phyloP scores from a whole-genome alignment of 2,113 vertebrate species.

The Delphinapterus leucas region DNA sequence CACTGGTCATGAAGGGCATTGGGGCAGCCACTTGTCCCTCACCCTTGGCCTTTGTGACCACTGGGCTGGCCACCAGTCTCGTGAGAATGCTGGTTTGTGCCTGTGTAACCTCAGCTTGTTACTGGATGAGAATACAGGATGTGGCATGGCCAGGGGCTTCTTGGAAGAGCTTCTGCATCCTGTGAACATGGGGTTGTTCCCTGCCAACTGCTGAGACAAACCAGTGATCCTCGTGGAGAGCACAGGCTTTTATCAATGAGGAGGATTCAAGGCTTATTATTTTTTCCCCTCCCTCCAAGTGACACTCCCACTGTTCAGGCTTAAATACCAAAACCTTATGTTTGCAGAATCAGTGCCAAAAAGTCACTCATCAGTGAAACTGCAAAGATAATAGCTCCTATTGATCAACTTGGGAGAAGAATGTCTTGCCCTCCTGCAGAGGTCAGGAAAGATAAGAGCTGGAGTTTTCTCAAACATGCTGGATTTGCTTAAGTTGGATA shows the following conservation, averaged over 20 bases:
- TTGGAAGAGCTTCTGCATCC: neutral
- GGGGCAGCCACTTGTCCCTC: neutral
- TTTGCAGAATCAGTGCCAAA: conserved; percentile 38
- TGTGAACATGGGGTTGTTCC: neutral
- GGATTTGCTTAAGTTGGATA: conserved; percentile 51
- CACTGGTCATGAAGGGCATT: neutral
- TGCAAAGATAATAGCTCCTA: conserved; percentile 16
- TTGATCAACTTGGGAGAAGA: conserved; percentile 26
- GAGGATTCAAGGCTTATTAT: conserved; percentile 7
- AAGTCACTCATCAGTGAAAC: conserved; percentile 45
- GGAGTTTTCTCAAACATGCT: conserved; percentile 30
- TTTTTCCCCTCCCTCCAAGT: neutral
- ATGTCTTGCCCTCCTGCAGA: neutral
- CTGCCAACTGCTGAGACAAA: conserved; percentile 62
- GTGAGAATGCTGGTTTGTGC: neutral
- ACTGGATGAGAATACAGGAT: neutral
- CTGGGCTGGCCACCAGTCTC: neutral
- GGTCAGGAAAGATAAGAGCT: conserved; percentile 6
- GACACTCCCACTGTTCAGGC: conserved; percentile 52
- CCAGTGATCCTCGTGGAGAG: conserved; percentile 36
- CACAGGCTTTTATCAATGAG: conserved; percentile 35
- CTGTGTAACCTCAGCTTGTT: neutral
- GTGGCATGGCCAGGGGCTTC: neutral
- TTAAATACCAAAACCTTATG: conserved; percentile 46
- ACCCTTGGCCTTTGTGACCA: neutral